Evolutionary conservation across 2,888 invertebrate species (phyloP), one percentile per base, ranked within the genome.

Genomic region (Tanypteryx hageni): DNA sequence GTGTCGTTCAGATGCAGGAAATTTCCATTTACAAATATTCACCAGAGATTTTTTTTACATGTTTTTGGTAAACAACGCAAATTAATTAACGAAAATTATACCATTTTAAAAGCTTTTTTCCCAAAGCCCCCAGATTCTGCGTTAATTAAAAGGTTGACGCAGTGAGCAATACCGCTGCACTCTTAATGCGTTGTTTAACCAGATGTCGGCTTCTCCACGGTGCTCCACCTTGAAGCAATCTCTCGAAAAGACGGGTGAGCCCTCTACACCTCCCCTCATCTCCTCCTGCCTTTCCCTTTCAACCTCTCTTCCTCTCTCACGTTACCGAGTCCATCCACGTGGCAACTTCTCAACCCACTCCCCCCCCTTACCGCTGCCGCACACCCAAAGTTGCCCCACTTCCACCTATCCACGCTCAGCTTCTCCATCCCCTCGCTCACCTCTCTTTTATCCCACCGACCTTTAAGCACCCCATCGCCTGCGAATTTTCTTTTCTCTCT

Each of bases 291-390:
- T 7, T 13, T 59, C 27, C 27, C 44, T 14, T 27, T 31, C 59
- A 11, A 0, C 3, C 27, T 59, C 86, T 7, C 85, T 0, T 13
- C n/a, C 56, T 44, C 83, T 14, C 85, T 85, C 85, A 14, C 14
- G 14, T 59, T 76, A n/a, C n/a, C 16, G 61, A 86, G 86, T 86
- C 86, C 86, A 86, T 86, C 86, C 86, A 86, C 86, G 86, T 86
- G 86, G 61, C 86, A 86, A 61, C 86, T 31, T 14, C 27, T 57
- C 86, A 31, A 16, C 22, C 58, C 86, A 18, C 27, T 61, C 86
- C 31, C 16, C 31, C 22, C 59, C 59, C 8, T 14, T 59, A 31
- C 27, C 31, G 14, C 31, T 27, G 13, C 31, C 4, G 5, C 61
- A 31, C 59, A 31, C 76, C 27, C 22, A 86, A 86, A 27, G 31